Evolutionary conservation across 2,113 vertebrate genomes (phyloP).

Genomic region (Odocoileus virginianus): DNA sequence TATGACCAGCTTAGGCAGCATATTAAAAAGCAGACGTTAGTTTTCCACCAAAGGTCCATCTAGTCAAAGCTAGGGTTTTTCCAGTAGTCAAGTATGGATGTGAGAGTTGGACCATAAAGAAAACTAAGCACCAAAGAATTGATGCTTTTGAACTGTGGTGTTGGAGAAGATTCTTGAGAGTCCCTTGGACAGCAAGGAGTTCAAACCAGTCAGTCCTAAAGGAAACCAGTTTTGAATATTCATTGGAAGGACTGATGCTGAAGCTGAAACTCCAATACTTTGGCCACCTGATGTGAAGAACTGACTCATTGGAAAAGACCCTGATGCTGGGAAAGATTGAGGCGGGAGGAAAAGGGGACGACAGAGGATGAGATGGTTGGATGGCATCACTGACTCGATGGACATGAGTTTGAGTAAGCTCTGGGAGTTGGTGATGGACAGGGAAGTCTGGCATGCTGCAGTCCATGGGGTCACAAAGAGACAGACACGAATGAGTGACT

Average conservation of each 20-base stretch:
- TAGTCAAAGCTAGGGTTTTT: not conserved
- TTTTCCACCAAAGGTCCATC: not conserved
- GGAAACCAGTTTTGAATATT: not conserved
- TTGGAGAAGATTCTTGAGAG: no score
- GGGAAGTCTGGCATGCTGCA: not conserved
- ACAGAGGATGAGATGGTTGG: not conserved
- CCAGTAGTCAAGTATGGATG: not conserved
- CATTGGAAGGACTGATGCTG: not conserved
- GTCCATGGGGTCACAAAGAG: not conserved
- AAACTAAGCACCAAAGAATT: not conserved
- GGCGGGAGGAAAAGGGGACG: rapidly evolving
- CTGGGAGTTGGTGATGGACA: not conserved
- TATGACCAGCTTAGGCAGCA: not conserved
- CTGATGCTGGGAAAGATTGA: not conserved
- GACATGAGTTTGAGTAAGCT: not conserved
- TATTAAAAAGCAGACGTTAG: not conserved
- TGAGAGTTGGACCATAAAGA: not conserved
- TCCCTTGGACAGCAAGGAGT: not conserved
- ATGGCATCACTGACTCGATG: not conserved
- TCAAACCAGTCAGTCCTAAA: not conserved
- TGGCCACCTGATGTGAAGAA: not conserved
- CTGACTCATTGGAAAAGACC: not conserved
- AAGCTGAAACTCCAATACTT: not conserved
- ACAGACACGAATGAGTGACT: not conserved
- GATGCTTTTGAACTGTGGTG: not conserved